Conservation (phyloP, 2,797 vertebrate species). For the Myiotriccus ornatus region DNA sequence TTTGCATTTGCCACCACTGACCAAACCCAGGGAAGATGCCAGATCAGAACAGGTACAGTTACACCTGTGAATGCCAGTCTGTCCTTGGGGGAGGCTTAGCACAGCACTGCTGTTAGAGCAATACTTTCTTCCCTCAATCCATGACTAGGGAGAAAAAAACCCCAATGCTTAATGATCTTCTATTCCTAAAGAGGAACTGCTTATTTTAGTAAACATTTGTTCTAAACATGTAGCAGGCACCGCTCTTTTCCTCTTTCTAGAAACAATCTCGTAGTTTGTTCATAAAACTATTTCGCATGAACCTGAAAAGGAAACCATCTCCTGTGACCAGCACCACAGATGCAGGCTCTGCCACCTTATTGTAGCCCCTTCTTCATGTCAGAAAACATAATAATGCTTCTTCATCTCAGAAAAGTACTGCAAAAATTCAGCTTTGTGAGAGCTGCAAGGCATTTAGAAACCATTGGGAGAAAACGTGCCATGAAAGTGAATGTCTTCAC, state of each 20-base stretch:
- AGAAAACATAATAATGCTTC: background rate
- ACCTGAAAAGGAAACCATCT: background rate
- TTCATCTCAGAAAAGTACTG: conserved; percentile 14
- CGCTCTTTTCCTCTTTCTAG: background rate
- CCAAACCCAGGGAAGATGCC: background rate
- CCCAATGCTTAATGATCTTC: background rate
- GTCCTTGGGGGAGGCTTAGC: background rate
- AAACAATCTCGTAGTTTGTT: background rate
- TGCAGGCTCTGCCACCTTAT: background rate
- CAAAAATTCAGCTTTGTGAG: conserved; percentile 6
- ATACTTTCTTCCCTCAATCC: background rate
- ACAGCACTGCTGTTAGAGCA: background rate
- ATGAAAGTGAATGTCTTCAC: conserved; percentile 49
- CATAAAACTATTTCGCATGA: background rate
- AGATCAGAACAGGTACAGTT: background rate
- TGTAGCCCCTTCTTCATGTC: background rate
- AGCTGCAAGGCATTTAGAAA: conserved; percentile 49
- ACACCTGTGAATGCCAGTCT: background rate
- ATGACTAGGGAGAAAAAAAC: background rate
- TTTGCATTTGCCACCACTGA: background rate
- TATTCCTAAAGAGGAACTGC: background rate
- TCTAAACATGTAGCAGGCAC: background rate
- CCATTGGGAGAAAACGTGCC: conserved; percentile 49
- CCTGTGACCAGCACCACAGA: background rate
- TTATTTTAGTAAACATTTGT: background rate